Evolutionary conservation across 2,888 invertebrate genomes (phyloP).

Genomic region (Drosophila affinis): DNA sequence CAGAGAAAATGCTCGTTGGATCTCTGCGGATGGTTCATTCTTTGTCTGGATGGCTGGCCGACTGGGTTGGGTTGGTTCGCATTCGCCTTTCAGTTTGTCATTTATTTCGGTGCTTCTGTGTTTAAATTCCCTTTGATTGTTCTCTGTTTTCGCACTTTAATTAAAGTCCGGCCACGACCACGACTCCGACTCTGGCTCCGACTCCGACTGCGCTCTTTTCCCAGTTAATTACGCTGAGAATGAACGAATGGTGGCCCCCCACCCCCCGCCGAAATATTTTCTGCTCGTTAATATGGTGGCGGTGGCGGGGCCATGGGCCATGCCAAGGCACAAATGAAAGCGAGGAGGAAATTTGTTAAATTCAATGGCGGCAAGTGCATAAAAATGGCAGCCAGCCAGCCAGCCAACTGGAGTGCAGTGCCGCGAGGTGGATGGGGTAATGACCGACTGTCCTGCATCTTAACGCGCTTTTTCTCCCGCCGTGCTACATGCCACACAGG

Average conservation of each 20-base stretch:
- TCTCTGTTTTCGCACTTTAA: conserved; percentile 47
- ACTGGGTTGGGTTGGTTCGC: neutral
- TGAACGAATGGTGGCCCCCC: conserved; percentile 15
- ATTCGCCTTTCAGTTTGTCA: conserved; percentile 54
- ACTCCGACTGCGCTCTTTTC: conserved; percentile 1
- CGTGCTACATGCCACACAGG: neutral
- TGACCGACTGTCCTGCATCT: conserved; percentile 52
- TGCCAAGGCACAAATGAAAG: conserved; percentile 21
- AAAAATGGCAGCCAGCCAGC: conserved; percentile 50
- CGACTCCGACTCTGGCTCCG: neutral
- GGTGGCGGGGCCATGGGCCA: conserved; percentile 31
- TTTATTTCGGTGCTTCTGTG: conserved; percentile 36
- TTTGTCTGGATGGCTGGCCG: conserved; percentile 54
- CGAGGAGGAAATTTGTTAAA: conserved; percentile 69
- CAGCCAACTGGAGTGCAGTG: conserved; percentile 50
- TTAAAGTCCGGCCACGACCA: conserved; percentile 20
- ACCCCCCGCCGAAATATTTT: conserved; percentile 33
- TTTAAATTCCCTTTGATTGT: conserved; percentile 62
- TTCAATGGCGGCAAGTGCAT: conserved; percentile 57
- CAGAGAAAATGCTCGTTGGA: conserved; percentile 79
- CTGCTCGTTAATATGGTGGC: conserved; percentile 62
- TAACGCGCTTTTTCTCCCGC: conserved; percentile 11
- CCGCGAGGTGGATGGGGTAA: conserved; percentile 44
- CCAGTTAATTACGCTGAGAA: conserved; percentile 49
- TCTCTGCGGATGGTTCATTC: conserved; percentile 49